These are phyloP conservation scores for Aeoliscus strigatus DNA, from an alignment of 2,797 vertebrate species.

Conservation along the genomic window DNA sequence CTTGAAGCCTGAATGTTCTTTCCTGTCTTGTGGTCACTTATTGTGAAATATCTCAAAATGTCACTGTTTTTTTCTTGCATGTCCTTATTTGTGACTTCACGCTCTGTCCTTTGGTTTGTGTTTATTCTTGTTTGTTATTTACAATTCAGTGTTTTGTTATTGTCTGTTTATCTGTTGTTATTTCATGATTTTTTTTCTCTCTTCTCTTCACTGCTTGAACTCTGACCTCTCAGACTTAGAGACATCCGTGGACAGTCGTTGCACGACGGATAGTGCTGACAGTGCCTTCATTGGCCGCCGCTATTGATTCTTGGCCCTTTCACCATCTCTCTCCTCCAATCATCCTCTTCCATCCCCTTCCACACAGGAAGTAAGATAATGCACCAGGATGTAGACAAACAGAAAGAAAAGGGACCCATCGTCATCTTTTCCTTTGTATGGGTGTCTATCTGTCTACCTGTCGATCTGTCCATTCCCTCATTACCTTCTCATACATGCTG, in stretches of 20 bases:
- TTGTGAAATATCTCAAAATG: no score
- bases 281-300: conserved; percentile 70
- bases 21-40: no score
- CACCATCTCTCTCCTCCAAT: conserved; percentile 40
- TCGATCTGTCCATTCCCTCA: background rate
- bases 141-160: no score
- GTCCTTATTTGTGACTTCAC: no score
- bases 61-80: no score
- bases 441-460: conserved; percentile 4
- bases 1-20: no score
- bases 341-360: conserved; percentile 42
- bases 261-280: conserved; percentile 80
- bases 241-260: conserved; percentile 80
- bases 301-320: conserved; percentile 65
- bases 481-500: background rate
- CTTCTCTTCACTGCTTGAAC: conserved; percentile 20
- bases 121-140: no score
- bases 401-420: background rate
- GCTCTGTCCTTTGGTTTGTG: no score
- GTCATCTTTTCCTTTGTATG: no score
- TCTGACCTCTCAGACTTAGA: conserved; percentile 75
- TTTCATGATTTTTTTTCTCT: conserved; percentile 1
- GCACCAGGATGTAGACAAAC: conserved; percentile 16
- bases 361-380: conserved; percentile 52
- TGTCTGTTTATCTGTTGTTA: no score